Base-by-base conservation (phyloP, 2,888 invertebrate species). In the Malachius bipustulatus region DNA sequence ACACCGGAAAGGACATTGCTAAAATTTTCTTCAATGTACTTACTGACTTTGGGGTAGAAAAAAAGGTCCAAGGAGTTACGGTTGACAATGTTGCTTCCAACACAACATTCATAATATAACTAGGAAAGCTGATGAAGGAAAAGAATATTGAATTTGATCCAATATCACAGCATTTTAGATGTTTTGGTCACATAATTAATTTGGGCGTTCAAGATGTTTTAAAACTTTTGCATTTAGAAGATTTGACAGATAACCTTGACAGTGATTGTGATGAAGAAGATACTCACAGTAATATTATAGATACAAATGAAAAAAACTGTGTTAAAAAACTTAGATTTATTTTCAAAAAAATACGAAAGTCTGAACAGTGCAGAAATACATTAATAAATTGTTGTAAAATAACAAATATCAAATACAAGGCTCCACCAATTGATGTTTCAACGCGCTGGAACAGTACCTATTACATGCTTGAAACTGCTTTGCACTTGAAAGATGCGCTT, bases 101-200 rank as follows among this genome's bases (percentile, higher is more conserved):
- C 38, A 47, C 45, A 4, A 43, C 26, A 30, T 50, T 52, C 40
- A 42, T 50, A 16, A 11, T 34, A 9, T 42, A 48, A 43, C 36
- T 51, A 6, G 16, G 19, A 26, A 32, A 34, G 34, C 4, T 41
- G 12, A 27, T 24, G 11, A 16, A 9, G 26, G n/a, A n/a, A n/a
- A n/a, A n/a, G n/a, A n/a, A n/a, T n/a, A n/a, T n/a, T n/a, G 12
- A 32, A 27, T 44, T 46, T 38, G 40, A 46, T 41, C 9, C 31
- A 16, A 39, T 41, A 29, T 19, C 51, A 35, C 37, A 42, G 16
- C 50, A 54, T 44, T 54, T 50, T 35, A 38, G 47, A 4, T 52
- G 51, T 33, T 40, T 50, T 24, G 42, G 45, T 3, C 48, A 52
- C 27, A 45, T 52, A 26, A 26, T 50, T 27, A 52, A 54, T 34